phyloP scores from a whole-genome alignment of 2,113 vertebrate genomes.

The Zingel zingel region DNA sequence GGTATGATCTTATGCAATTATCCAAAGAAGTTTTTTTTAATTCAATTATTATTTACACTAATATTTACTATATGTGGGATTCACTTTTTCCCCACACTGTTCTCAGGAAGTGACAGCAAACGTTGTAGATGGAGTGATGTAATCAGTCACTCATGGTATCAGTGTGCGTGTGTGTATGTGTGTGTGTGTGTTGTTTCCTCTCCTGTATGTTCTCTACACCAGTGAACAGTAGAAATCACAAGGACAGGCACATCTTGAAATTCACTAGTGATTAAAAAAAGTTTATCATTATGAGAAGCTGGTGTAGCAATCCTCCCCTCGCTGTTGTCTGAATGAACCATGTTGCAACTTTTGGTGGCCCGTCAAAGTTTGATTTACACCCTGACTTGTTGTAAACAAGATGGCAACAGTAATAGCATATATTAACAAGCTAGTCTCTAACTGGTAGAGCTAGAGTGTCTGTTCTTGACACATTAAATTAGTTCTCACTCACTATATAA shows the following conservation, averaged over 20 bases:
- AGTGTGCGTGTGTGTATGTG: conserved; percentile 11
- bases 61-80: neutral
- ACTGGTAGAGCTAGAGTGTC: neutral
- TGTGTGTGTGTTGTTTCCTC: conserved; percentile 18
- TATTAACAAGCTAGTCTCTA: neutral
- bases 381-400: neutral
- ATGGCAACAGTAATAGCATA: neutral
- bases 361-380: neutral
- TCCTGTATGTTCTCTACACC: conserved; percentile 32
- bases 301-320: neutral
- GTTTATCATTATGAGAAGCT: conserved; percentile 2
- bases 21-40: neutral
- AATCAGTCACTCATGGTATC: conserved; percentile 5
- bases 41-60: neutral
- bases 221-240: conserved; percentile 17
- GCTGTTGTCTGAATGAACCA: neutral
- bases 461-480: neutral
- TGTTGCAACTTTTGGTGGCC: neutral
- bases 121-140: neutral
- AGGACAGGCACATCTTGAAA: conserved; percentile 55
- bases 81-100: neutral
- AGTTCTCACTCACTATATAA: neutral
- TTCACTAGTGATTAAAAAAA: conserved; percentile 22
- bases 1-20: neutral
- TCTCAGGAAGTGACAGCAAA: neutral